Conservation (phyloP, 2,888 invertebrate genomes). For the Cyaniris semiargus region DNA sequence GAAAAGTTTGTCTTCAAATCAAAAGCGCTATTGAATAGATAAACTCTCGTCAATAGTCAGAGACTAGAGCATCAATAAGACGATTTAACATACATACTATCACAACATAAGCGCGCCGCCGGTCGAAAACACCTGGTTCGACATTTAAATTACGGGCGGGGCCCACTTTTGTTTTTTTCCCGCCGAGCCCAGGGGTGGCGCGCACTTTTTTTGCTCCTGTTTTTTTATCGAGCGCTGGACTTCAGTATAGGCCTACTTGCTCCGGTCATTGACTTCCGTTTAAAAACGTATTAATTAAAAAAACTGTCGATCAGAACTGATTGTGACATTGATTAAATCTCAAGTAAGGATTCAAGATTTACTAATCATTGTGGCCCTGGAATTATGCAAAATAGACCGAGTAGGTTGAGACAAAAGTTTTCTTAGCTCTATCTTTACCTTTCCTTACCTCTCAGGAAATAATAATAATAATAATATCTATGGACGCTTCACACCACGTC, state of each 20-base stretch:
- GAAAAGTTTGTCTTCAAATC: too few relatives aligned
- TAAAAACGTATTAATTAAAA: constrained; percentile 35
- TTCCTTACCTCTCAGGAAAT: too few relatives aligned
- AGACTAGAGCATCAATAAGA: neutral
- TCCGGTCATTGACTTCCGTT: constrained; percentile 44
- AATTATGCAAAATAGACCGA: neutral
- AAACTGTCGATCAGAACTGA: neutral
- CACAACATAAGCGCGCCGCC: constrained; percentile 48
- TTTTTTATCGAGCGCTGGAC: constrained; percentile 56
- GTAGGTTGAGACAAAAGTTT: too few relatives aligned
- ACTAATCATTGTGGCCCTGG: neutral
- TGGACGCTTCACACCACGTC: too few relatives aligned
- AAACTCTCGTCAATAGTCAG: too few relatives aligned
- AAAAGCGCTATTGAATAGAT: too few relatives aligned
- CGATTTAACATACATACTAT: neutral
- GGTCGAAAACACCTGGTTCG: constrained; percentile 71
- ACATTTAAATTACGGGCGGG: constrained; percentile 77
- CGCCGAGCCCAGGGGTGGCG: constrained; percentile 73
- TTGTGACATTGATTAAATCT: neutral
- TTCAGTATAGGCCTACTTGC: constrained; percentile 55
- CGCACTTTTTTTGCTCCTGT: constrained; percentile 59
- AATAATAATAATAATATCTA: too few relatives aligned
- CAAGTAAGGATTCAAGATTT: neutral
- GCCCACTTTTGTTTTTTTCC: constrained; percentile 72
- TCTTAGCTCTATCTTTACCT: too few relatives aligned